A percentile compares a stretch with the other conserved stretches of the same genome.
Conservation (phyloP, 2,888 invertebrate genomes). For the Drosophila formosana region DNA sequence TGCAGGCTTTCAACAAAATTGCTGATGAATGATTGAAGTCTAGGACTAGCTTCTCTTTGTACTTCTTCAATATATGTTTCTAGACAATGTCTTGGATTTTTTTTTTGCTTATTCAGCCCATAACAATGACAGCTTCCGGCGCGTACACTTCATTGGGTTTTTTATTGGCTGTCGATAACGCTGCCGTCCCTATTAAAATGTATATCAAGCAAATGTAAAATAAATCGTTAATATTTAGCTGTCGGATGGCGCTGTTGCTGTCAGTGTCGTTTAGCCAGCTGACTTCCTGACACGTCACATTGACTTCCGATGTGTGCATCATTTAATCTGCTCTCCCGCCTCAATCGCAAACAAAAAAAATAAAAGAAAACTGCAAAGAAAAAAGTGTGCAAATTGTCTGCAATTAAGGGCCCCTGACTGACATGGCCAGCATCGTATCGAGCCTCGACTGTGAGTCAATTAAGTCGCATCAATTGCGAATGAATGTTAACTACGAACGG, state of each 20-base stretch:
- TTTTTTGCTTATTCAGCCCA: neutral
- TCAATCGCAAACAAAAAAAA: conserved; percentile 23
- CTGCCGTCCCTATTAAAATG: conserved; percentile 27
- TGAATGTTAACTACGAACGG: conserved; percentile 31
- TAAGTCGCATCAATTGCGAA: conserved; percentile 36
- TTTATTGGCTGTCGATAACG: conserved; percentile 29
- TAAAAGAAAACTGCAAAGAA: conserved; percentile 16
- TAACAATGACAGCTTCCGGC: conserved; percentile 6
- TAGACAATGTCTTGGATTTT: neutral
- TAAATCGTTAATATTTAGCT: conserved; percentile 43
- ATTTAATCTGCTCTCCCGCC: conserved; percentile 24
- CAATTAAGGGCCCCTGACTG: conserved; percentile 57
- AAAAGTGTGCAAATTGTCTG: conserved; percentile 48
- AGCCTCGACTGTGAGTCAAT: conserved; percentile 39
- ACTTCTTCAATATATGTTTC: neutral
- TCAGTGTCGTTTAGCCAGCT: conserved; percentile 23
- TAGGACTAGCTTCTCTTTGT: neutral
- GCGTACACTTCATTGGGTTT: conserved; percentile 2
- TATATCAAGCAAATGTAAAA: conserved; percentile 33
- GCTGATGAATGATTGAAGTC: neutral
- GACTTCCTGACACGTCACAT: conserved; percentile 17
- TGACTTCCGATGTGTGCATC: conserved; percentile 26
- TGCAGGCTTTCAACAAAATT: neutral
- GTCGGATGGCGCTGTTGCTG: neutral
- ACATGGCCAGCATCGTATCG: conserved; percentile 3